Evolutionary conservation across 2,888 invertebrate genomes (phyloP).

Genomic region (Lutraria lutraria): DNA sequence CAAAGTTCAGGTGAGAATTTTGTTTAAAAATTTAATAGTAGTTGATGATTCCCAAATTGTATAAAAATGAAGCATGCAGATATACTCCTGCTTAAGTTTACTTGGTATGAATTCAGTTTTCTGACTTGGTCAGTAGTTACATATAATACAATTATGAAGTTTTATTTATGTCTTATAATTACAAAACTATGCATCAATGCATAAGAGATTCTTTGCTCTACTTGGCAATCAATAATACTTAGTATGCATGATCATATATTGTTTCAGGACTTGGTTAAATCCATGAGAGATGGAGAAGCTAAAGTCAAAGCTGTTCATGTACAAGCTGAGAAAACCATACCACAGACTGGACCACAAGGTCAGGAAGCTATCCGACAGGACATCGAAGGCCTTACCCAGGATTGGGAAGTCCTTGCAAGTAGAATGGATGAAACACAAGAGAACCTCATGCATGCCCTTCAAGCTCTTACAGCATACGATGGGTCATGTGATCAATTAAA

Average conservation of each 20-base stretch:
- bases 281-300: slow-evolving; percentile 87
- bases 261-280: slow-evolving; percentile 81
- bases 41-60: not conserved
- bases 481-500: slow-evolving; percentile 92
- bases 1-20: slow-evolving; percentile 76
- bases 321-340: slow-evolving; percentile 95
- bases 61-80: not conserved
- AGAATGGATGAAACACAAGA: slow-evolving; percentile 93
- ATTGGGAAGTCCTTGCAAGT: slow-evolving; percentile 95
- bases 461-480: slow-evolving; percentile 91
- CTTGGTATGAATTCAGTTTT: too few species aligned
- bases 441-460: slow-evolving; percentile 95
- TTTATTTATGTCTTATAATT: too few species aligned
- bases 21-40: not conserved
- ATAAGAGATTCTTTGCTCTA: too few species aligned
- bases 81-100: too few species aligned
- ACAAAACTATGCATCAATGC: too few species aligned
- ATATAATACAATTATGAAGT: too few species aligned
- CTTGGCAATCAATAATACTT: too few species aligned
- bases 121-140: too few species aligned
- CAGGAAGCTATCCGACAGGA: slow-evolving; percentile 96
- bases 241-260: not conserved
- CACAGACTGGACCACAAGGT: slow-evolving; percentile 97
- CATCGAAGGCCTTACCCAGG: slow-evolving; percentile 91
- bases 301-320: slow-evolving; percentile 94